phyloP scores from a whole-genome alignment of 53 echinoderm and acorn worm genomes.

The Crossaster papposus region DNA sequence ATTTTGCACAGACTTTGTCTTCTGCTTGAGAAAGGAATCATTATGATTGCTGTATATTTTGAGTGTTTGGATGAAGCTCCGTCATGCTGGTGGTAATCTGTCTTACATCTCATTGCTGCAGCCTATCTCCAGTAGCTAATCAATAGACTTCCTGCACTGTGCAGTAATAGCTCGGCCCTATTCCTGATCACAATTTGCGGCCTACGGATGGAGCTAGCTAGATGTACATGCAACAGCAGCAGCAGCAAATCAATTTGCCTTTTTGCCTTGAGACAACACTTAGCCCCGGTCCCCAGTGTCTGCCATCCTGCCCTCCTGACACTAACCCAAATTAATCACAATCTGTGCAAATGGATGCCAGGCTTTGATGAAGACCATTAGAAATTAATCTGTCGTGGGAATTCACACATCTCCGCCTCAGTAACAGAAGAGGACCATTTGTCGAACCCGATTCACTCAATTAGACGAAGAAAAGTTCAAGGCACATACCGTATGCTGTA shows the following conservation, averaged over 20 bases:
- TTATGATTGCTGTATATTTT: too few species aligned
- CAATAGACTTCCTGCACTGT: slow-evolving; percentile 18
- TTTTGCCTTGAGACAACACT: slow-evolving; percentile 60
- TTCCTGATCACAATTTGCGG: neutral
- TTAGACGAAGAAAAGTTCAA: slow-evolving; percentile 15
- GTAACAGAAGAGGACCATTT: slow-evolving; percentile 26
- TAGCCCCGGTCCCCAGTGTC: slow-evolving; percentile 16
- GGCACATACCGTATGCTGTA: neutral
- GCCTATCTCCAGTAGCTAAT: slow-evolving; percentile 18
- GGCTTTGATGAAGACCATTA: slow-evolving; percentile 24
- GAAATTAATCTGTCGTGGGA: slow-evolving; percentile 38
- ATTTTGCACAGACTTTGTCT: too few species aligned
- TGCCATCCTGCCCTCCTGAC: neutral
- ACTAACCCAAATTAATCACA: slow-evolving; percentile 50
- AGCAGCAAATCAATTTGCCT: slow-evolving; percentile 46
- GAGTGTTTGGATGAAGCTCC: too few species aligned
- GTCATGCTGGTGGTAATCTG: too few species aligned
- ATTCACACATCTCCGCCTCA: slow-evolving; percentile 27
- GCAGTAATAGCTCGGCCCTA: neutral
- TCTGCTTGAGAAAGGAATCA: too few species aligned
- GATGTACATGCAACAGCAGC: slow-evolving; percentile 23
- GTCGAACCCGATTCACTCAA: slow-evolving; percentile 24
- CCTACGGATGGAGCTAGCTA: too few species aligned
- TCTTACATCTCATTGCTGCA: neutral
- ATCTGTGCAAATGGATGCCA: slow-evolving; percentile 15